Evolutionary conservation across 1,140 invertebrate species (phyloP), one percentile per base, ranked within the genome.

Genomic region (Macrotrachela quadricornifera): DNA sequence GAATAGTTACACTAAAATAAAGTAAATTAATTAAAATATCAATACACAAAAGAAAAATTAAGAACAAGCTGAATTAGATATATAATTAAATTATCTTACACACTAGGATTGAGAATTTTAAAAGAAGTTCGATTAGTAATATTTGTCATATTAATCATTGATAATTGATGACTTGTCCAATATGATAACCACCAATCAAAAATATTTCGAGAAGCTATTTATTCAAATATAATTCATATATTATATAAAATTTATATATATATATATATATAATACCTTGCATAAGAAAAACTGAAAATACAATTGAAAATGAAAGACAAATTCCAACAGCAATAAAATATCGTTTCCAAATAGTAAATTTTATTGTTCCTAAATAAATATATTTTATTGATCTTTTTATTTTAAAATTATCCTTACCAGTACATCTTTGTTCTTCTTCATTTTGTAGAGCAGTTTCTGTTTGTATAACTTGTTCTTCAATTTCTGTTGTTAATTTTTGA

Each of bases 121-220:
- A 16, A 44, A 4, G 43, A 16, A 4, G 2, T 2, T 44, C 8
- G 2, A 15, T 9, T 2, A 44, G 43, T 44, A 44, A 18, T 44
- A 15, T 44, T 18, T 4, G 2, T 44, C 43, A 44, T 44, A 44
- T 44, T 15, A 4, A 8, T 44, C 2, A 18, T 4, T 4, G 43
- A 4, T 42, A 37, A 21, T 15, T 14, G 57, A 55, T 68, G 59
- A n/a, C 64, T 57, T 1, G 77, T 68, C 76, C 75, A 78, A 59
- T 73, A 73, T 16, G 75, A 72, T 18, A 80, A 68, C 90, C 90
- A 96, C 56, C 81, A 75, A 71, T 96, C 90, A 13, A 82, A 83
- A 15, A 81, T 67, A 64, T 94, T 95, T 56, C 82, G 77, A 0
- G 85, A 83, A 14, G 65, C 73, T 91, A 82, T 40, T 1, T 3